Evolutionary conservation across 2,113 vertebrate genomes (phyloP), one percentile per base, ranked within the genome.

Genomic region (Zosterops pallidus): DNA sequence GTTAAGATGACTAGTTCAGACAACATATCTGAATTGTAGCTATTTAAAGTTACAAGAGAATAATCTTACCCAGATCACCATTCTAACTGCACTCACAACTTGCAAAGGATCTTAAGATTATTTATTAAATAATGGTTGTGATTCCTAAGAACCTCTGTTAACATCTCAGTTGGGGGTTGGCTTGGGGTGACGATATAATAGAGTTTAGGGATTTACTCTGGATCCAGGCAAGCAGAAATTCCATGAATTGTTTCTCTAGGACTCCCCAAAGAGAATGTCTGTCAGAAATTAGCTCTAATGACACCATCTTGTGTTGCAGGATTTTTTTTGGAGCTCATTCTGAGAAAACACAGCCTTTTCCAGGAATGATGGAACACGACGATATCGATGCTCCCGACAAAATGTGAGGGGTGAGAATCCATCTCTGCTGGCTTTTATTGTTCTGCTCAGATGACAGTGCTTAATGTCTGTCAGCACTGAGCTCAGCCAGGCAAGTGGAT

Each of bases 381-480:
- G 6, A 41, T 31, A 83, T 3, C n/a, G 55, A 91, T 92, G 80
- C 33, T 87, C 67, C 39, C 63, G 33, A 25, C 26, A 47, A 74
- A 91, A 71, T 18, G 13, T 67, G 55, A 65, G 33, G 57, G 15
- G 10, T 31, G 41, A 81, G 50, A 81, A 62, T 59, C 24, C 42
- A 26, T 0, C 3, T 50, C 70, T 91, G 19, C 31, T 70, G 59
- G 9, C 23, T 77, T 76, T 65, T 71, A 31, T 28, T 70, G 33
- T 74, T 87, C 59, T 53, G 60, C 47, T 88, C 71, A 75, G 80
- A 86, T 81, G 92, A 53, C 85, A 81, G 80, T 19, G 25, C 46
- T 86, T 20, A 83, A 29, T 2, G 18, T 70, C 82, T 89, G 84
- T 78, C 92, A 95, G 39, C 90, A 29, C 39, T 8, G 46, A 50